These are phyloP conservation scores for Aradophagus sp. DNA, from an alignment of 1,140 invertebrate genomes.

Conservation along the genomic window DNA sequence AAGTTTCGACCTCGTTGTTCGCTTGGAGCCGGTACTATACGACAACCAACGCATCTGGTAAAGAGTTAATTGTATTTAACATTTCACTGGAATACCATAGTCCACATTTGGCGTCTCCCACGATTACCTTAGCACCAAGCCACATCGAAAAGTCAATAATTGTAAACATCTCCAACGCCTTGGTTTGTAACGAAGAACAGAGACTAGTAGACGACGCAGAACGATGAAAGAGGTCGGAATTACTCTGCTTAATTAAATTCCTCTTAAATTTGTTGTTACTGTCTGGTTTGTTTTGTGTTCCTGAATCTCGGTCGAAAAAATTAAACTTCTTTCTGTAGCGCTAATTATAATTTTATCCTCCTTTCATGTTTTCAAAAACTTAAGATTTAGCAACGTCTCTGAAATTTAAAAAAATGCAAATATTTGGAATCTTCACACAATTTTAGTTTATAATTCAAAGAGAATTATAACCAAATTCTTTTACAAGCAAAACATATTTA, in stretches of 20 bases:
- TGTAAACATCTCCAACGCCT: constrained; percentile 35
- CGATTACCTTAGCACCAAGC: constrained; percentile 41
- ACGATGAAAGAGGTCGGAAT: constrained; percentile 13
- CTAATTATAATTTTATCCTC: too few species aligned
- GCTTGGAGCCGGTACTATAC: constrained; percentile 43
- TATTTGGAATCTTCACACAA: too few species aligned
- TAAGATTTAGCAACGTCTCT: neutral
- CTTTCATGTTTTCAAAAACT: constrained; percentile 3
- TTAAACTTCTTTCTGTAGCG: neutral
- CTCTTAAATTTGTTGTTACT: constrained; percentile 3
- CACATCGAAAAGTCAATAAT: constrained; percentile 48
- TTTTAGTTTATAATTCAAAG: too few species aligned
- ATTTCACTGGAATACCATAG: constrained; percentile 47
- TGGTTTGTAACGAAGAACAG: neutral
- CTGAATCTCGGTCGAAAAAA: neutral
- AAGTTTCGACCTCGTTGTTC: constrained; percentile 63
- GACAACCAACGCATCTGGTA: constrained; percentile 48
- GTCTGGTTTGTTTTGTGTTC: neutral
- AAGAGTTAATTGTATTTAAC: constrained; percentile 58
- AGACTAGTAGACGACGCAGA: constrained; percentile 10
- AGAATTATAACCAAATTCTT: too few species aligned
- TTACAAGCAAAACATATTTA: too few species aligned
- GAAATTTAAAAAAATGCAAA: constrained; percentile 39
- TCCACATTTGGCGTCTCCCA: constrained; percentile 52
- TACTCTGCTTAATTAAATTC: constrained; percentile 23